Evolutionary conservation across 2,113 vertebrate species (phyloP), one percentile per base, ranked within the genome.

Genomic region (Oxyura jamaicensis): DNA sequence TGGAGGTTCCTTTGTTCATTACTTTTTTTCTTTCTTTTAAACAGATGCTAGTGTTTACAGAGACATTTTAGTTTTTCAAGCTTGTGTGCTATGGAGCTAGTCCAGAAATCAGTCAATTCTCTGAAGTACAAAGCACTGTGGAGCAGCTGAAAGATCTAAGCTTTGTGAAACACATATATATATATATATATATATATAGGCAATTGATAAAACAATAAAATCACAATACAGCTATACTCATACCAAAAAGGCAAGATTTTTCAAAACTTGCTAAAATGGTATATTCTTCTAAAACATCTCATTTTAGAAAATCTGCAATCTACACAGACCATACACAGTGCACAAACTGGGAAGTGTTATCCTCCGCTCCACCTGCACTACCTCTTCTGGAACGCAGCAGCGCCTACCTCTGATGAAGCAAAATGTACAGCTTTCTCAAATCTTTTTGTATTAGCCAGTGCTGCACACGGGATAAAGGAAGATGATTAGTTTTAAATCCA

Each of bases 191-290:
- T 98, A 98, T 97, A 97, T 98, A 98, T 98, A 92, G 98, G 98
- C 98, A 98, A 98, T 98, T 98, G 97, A 98, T 98, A 98, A 98
- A 99, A 99, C 98, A 97, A 95, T 98, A 98, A 98, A 99, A 98
- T 98, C 98, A 99, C 98, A 97, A 98, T 97, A 99, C 98, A 98
- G 98, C 98, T 98, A 98, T 98, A 97, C 96, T 98, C 97, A 98
- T 97, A 98, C 97, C 97, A 98, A 97, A 97, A 97, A 98, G 97
- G 95, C 96, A 97, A 96, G 96, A 42, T 66, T 56, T 93, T 94
- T 91, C 90, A 83, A 96, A 93, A 96, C 95, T 95, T 98, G 97
- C 98, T 97, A 97, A 97, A 94, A 94, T 96, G 97, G 98, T 98
- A 98, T 98, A 97, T 93, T 97, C 94, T 87, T 96, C 97, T 98